A percentile compares a stretch with the other conserved stretches of the same genome.
These are phyloP conservation scores for Nomia melanderi DNA, from an alignment of 1,140 invertebrate species.

Conservation along the genomic window DNA sequence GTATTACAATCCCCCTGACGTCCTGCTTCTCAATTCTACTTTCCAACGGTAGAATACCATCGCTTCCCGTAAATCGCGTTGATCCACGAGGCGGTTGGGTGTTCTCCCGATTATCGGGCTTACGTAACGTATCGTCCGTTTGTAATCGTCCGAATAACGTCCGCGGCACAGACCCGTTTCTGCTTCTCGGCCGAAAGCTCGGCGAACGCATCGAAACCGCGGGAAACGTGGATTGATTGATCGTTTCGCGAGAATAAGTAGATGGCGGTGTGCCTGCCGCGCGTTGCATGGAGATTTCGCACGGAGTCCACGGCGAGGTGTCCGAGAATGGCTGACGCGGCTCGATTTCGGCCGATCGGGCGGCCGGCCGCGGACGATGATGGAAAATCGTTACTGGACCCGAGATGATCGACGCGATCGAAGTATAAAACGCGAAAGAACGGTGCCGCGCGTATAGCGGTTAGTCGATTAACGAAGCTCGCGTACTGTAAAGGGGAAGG, in stretches of 20 bases:
- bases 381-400: not conserved
- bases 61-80: too few relatives aligned
- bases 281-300: too few relatives aligned
- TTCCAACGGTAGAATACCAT: too few relatives aligned
- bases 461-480: conserved; percentile 56
- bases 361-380: too few relatives aligned
- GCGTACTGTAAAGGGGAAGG: conserved; percentile 37
- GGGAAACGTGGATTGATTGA: not conserved
- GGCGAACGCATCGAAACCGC: not conserved
- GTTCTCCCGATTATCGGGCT: conserved; percentile 23
- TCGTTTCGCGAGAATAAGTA: not conserved
- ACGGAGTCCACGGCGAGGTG: not conserved
- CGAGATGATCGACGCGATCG: not conserved
- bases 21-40: too few relatives aligned
- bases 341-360: too few relatives aligned
- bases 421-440: conserved; percentile 46
- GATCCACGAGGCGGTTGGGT: too few relatives aligned
- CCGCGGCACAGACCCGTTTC: too few relatives aligned
- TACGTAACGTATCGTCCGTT: conserved; percentile 54
- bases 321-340: not conserved
- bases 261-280: too few relatives aligned
- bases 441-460: conserved; percentile 40
- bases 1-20: too few relatives aligned
- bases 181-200: not conserved
- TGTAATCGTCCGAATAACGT: too few relatives aligned